Evolutionary conservation across 2,888 invertebrate species (phyloP), one percentile per base, ranked within the genome.

Genomic region (Sinohyriopsis cumingii): DNA sequence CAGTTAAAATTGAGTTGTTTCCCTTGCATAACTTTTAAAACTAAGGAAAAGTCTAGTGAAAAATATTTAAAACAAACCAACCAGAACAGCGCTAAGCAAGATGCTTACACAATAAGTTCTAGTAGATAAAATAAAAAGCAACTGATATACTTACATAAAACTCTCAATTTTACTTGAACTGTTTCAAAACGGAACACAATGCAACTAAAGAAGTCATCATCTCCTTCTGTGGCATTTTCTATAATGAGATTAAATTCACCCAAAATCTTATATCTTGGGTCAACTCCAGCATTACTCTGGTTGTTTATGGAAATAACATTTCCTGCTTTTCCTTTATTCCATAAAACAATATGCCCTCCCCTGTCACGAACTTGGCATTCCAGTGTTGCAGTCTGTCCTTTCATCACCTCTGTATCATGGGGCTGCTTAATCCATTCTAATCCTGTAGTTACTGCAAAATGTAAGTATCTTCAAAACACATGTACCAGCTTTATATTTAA

Each of bases 181-280:
- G 68, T 33, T 55, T 75, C 80, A 67, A 77, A 76, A 68, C 68
- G 68, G 65, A 75, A 75, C n/a, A 79, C 72, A 56, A 65, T 69
- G 68, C 84, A 84, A 5, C 76, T 74, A 62, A 74, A 84, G 12
- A 65, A 64, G 12, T 77, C 77, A 28, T 81, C 82, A 59, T 84
- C 84, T 20, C 22, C 67, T 54, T 72, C 64, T 59, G 67, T 64
- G 9, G 81, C 78, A 71, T 79, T 77, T 3, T 63, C 67, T 63
- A 84, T 82, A 20, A 72, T 71, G 25, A 84, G 67, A 54, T 79
- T 79, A 62, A 78, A 82, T 19, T 65, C 61, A 54, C 77, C 80
- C 22, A 67, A 59, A 19, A 84, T 72, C 20, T 53, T 25, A 63
- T 79, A 81, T 55, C 81, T 69, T 3, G 71, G 67, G 22, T 28